phyloP scores from a whole-genome alignment of 30 jellyfish, hydroid and myxozoan species.

The Hydra vulgaris region DNA sequence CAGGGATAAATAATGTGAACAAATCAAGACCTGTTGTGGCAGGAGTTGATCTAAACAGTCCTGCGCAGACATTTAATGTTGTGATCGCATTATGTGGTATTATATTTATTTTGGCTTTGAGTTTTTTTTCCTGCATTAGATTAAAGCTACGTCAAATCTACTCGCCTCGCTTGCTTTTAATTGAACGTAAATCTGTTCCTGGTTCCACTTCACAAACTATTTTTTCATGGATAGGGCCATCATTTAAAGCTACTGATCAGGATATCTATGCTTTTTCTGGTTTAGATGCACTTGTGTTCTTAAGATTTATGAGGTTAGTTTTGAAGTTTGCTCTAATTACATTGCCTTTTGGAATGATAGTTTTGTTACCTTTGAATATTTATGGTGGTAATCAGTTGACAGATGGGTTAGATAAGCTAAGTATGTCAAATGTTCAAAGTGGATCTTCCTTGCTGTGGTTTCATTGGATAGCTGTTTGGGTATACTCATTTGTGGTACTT shows the following conservation, averaged over 20 bases:
- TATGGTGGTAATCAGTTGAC: slow-evolving; percentile 55
- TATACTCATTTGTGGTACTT: slow-evolving; percentile 42
- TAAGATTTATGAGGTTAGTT: slow-evolving; percentile 60
- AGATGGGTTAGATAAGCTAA: slow-evolving; percentile 59
- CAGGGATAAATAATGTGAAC: slow-evolving; percentile 13
- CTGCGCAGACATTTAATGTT: slow-evolving; percentile 54
- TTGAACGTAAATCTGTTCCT: slow-evolving; percentile 58
- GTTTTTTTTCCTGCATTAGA: slow-evolving; percentile 62
- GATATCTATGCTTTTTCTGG: slow-evolving; percentile 81
- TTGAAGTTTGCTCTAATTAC: slow-evolving; percentile 55
- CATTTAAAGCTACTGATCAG: slow-evolving; percentile 65
- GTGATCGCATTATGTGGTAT: slow-evolving; percentile 37
- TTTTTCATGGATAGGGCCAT: slow-evolving; percentile 79
- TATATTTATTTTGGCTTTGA: slow-evolving; percentile 29
- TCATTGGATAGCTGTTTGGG: slow-evolving; percentile 89
- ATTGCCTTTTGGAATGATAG: slow-evolving; percentile 77
- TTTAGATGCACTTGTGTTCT: slow-evolving; percentile 73
- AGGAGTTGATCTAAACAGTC: slow-evolving; percentile 45
- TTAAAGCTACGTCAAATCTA: slow-evolving; percentile 54
- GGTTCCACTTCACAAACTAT: slow-evolving; percentile 42
- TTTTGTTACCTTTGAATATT: slow-evolving; percentile 67
- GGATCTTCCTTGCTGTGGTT: slow-evolving; percentile 72
- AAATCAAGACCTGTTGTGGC: slow-evolving; percentile 14
- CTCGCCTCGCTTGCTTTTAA: slow-evolving; percentile 69
- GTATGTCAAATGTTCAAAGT: slow-evolving; percentile 69